Conservation (phyloP, 2,888 invertebrate genomes). For the Bimastos eiseni region DNA sequence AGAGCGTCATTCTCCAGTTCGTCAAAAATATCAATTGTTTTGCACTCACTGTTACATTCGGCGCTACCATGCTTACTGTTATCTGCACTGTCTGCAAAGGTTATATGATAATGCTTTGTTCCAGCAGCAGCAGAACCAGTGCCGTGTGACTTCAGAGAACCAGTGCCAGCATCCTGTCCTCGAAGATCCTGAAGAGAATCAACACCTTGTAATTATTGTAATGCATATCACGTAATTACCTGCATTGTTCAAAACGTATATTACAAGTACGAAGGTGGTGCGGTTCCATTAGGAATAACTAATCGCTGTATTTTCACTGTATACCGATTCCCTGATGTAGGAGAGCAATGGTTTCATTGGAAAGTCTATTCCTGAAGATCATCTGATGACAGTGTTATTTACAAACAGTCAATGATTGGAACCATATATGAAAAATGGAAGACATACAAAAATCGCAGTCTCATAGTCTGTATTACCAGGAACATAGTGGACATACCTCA, state of each 20-base stretch:
- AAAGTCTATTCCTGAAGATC: neutral
- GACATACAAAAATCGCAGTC: neutral
- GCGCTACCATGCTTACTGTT: neutral
- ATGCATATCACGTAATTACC: neutral
- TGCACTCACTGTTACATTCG: neutral
- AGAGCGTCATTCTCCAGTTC: slow-evolving; percentile 49
- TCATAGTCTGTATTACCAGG: neutral
- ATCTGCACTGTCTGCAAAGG: neutral
- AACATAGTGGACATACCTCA: too few species aligned
- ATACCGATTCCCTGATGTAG: neutral
- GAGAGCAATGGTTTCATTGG: neutral
- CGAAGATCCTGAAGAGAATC: neutral
- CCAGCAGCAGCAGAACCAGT: neutral
- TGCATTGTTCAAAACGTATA: neutral
- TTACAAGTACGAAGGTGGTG: neutral
- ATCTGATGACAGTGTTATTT: neutral
- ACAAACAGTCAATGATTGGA: neutral
- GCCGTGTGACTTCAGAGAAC: neutral
- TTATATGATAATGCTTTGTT: neutral
- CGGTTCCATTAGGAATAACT: neutral
- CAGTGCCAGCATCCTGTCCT: neutral
- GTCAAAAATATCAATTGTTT: slow-evolving; percentile 34
- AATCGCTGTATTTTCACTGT: neutral
- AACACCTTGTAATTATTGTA: neutral
- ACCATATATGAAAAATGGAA: neutral